A percentile compares a stretch with the other conserved stretches of the same genome.
These are phyloP conservation scores for Himantopus leucocephalus DNA, from an alignment of 2,113 vertebrate genomes.

Conservation along the genomic window DNA sequence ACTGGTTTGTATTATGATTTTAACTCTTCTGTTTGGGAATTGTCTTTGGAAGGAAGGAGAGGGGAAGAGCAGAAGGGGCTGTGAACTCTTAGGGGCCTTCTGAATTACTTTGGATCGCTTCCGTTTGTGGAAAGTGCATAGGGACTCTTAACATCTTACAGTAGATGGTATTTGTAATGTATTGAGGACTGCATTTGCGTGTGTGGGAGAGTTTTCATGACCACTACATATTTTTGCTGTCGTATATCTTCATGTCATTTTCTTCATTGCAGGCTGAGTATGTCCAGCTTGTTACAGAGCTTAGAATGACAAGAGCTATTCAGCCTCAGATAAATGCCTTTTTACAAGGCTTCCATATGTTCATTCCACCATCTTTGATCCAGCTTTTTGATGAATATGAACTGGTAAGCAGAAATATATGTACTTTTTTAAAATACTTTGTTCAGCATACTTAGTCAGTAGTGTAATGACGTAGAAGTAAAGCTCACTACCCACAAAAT, in stretches of 20 bases:
- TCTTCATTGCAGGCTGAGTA: slow-evolving; percentile 86
- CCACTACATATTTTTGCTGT: not conserved
- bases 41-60: not conserved
- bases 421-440: not conserved
- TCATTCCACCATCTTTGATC: slow-evolving; percentile 93
- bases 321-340: slow-evolving; percentile 98
- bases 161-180: not conserved
- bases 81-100: not conserved
- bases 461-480: not conserved
- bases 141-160: not conserved
- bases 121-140: not conserved
- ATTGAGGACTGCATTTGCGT: not conserved
- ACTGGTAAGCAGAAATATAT: slow-evolving; percentile 81
- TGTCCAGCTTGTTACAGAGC: slow-evolving; percentile 98
- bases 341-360: slow-evolving; percentile 96
- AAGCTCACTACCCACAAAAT: not conserved
- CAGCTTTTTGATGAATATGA: slow-evolving; percentile 99
- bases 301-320: slow-evolving; percentile 98
- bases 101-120: not conserved
- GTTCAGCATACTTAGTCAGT: not conserved
- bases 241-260: not conserved
- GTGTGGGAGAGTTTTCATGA: not conserved
- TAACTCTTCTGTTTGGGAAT: not conserved
- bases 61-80: not conserved
- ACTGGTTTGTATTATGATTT: not conserved